phyloP scores from a whole-genome alignment of 2,113 vertebrate species.

The Cranoglanis bouderius region DNA sequence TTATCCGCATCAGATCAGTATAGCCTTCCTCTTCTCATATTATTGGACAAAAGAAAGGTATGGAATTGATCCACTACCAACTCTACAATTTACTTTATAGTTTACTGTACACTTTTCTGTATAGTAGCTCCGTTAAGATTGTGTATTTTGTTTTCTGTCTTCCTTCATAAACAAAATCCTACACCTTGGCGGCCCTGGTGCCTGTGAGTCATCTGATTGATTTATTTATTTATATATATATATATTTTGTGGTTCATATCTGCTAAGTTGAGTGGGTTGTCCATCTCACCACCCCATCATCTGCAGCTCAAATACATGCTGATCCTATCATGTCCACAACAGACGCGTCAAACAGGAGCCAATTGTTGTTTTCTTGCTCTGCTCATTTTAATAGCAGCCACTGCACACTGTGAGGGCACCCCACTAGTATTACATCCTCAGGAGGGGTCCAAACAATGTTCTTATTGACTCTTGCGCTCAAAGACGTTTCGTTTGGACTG shows the following conservation, averaged over 20 bases:
- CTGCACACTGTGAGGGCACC: slow-evolving; percentile 48
- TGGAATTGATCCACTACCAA: too few species aligned
- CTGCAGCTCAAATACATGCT: slow-evolving; percentile 11
- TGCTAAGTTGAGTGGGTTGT: slow-evolving; percentile 8
- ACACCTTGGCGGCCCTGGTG: not conserved
- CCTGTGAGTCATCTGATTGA: not conserved
- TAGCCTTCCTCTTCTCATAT: not conserved
- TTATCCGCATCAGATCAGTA: not conserved
- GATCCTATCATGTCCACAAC: slow-evolving; percentile 3
- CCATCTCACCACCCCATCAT: not conserved
- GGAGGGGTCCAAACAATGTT: slow-evolving; percentile 52
- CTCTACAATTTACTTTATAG: not conserved
- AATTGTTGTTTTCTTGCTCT: slow-evolving; percentile 31
- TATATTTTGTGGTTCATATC: not conserved
- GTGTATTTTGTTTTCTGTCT: not conserved
- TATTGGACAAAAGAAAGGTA: not conserved
- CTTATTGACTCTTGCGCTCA: slow-evolving; percentile 54
- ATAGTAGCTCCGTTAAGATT: not conserved
- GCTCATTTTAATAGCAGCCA: slow-evolving; percentile 40
- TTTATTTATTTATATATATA: too few species aligned
- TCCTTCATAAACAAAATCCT: not conserved
- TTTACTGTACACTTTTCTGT: not conserved
- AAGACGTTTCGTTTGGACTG: slow-evolving; percentile 53
- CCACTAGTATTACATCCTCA: slow-evolving; percentile 57
- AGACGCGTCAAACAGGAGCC: slow-evolving; percentile 27